Conservation (phyloP, 1,140 invertebrate species). For the Psix sp. region DNA sequence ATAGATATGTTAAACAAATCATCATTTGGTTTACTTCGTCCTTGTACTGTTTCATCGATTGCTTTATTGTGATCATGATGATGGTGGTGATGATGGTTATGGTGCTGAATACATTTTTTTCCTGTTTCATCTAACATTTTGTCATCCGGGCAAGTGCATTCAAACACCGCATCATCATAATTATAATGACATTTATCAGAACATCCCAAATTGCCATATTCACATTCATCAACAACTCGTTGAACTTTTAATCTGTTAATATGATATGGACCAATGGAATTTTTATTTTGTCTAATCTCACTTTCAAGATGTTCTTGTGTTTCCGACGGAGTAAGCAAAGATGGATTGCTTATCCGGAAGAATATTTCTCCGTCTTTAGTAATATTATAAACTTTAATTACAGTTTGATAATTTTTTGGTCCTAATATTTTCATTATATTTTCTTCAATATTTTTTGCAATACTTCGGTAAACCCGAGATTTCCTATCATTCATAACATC, state of each 20-base stretch:
- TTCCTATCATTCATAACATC: conserved; percentile 79
- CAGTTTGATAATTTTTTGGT: conserved; percentile 69
- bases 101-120: conserved; percentile 73
- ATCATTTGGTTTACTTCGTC: conserved; percentile 72
- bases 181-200: conserved; percentile 86
- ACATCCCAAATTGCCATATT: conserved; percentile 85
- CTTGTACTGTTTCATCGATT: conserved; percentile 63
- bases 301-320: conserved; percentile 67
- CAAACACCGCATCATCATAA: conserved; percentile 79
- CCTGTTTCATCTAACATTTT: conserved; percentile 74
- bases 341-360: conserved; percentile 71
- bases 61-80: conserved; percentile 10
- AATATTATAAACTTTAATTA: conserved; percentile 82
- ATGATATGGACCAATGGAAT: conserved; percentile 67
- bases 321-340: conserved; percentile 59
- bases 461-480: conserved; percentile 80
- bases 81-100: conserved; percentile 48
- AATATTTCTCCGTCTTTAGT: conserved; percentile 69
- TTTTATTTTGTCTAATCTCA: conserved; percentile 62
- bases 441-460: conserved; percentile 79
- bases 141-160: conserved; percentile 83
- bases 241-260: conserved; percentile 63
- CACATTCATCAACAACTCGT: conserved; percentile 84
- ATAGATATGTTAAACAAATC: conserved; percentile 44
- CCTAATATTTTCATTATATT: conserved; percentile 77